Evolutionary conservation across 2,113 vertebrate species (phyloP), one percentile per base, ranked within the genome.

Genomic region (Syngnathus typhle): DNA sequence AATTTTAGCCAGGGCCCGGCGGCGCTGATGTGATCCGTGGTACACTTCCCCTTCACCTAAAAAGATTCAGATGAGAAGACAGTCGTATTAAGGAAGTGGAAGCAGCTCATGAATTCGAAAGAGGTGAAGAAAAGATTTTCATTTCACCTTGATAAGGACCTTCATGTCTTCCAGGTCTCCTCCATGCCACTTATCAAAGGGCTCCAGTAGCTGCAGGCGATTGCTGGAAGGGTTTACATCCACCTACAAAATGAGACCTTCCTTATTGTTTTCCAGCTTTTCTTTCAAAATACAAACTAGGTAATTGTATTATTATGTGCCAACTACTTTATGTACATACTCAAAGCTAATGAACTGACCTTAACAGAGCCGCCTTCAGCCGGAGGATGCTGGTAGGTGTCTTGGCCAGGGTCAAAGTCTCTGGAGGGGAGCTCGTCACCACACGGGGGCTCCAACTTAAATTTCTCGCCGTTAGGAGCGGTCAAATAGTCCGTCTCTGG

Each of bases 1-100:
- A 98, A 99, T 89, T 98, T 99, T 12, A 99, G 92, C 96, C 97
- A 99, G 0, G 97, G 97, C 2, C 97, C 97, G 0, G 97, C 97
- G 0, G 97, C 97, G 0, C 96, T 98, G 85, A 99, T 98, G 79
- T 99, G 97, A 76, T 99, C 97, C 1, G 97, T 99, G 74, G 97
- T 99, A 70, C 97, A 98, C 65, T 99, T 99, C 38, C 97, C 97
- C 60, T 61, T 61, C 38, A 61, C 60, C 60, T 61, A 41, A 21
- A 61, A 61, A 19, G 23, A 41, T 61, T 41, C 4, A 61, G n/a
- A 11, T 58, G 55, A 36, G 23, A 39, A 21, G 18, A 60, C 27
- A 32, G 27, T 32, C 2, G 18, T 39, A 38, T 39, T 5, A 60
- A 9, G 7, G 19, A 19, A 38, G 18, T n/a, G 16, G 37, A 60